Percentiles rank a stretch among this genome's conserved stretches.
Evolutionary conservation across 2,888 invertebrate species (phyloP).

Genomic region (Antheraea yamamai): DNA sequence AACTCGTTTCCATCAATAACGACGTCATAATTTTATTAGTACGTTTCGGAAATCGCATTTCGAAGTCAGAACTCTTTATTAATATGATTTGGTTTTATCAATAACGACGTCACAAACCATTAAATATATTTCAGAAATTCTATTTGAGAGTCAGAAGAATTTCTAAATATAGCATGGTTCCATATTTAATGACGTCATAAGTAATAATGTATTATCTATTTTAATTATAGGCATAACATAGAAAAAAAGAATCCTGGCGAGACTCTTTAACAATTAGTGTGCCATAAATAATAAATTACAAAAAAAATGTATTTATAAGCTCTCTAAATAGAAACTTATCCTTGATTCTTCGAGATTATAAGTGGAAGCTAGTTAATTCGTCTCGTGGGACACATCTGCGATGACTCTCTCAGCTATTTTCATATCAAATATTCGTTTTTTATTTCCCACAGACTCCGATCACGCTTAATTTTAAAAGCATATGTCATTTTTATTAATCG

Average conservation of each 20-base stretch:
- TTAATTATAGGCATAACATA: neutral
- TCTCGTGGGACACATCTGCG: conserved; percentile 1
- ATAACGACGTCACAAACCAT: too few relatives aligned
- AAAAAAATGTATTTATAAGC: neutral
- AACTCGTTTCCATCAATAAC: too few relatives aligned
- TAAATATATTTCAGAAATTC: too few relatives aligned
- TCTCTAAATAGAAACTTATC: neutral
- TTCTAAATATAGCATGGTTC: too few relatives aligned
- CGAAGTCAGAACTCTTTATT: too few relatives aligned
- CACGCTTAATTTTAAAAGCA: conserved; percentile 7
- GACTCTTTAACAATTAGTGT: neutral
- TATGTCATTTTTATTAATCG: conserved; percentile 4
- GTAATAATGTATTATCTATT: neutral
- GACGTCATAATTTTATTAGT: too few relatives aligned
- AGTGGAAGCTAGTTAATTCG: neutral
- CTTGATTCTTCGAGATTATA: conserved; percentile 10
- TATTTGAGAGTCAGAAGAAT: too few relatives aligned
- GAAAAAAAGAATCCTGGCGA: neutral
- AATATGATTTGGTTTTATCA: too few relatives aligned
- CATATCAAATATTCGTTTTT: neutral
- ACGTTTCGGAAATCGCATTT: too few relatives aligned
- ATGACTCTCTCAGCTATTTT: conserved; percentile 5
- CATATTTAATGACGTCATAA: too few relatives aligned
- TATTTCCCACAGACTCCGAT: conserved; percentile 3
- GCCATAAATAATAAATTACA: neutral